These are phyloP conservation scores for Microcebus murinus DNA, from an alignment of 2,113 vertebrate genomes.

Conservation along the genomic window DNA sequence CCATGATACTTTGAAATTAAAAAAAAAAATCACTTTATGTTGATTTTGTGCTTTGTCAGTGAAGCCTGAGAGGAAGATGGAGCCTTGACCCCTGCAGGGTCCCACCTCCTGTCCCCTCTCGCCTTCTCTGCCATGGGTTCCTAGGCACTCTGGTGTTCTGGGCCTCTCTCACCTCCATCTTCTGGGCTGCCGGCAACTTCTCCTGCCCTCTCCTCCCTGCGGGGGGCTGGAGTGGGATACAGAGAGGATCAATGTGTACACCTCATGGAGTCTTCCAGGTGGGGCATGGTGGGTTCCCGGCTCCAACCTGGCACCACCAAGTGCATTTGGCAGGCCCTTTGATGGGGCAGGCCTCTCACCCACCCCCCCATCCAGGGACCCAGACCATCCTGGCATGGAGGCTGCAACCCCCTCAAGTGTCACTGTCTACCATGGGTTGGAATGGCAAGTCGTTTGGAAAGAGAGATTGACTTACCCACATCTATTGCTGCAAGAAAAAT, in stretches of 20 bases:
- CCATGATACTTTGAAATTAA: too few relatives aligned
- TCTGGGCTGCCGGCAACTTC: background rate
- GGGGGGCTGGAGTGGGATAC: background rate
- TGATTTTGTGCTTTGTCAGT: background rate
- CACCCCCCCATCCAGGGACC: too few relatives aligned
- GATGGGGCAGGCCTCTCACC: too few relatives aligned
- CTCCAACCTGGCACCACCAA: background rate
- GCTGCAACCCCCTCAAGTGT: background rate
- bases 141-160: accelerated
- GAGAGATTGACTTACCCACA: background rate
- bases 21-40: background rate
- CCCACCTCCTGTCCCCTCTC: background rate
- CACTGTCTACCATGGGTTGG: background rate
- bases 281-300: background rate
- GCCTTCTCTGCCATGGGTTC: background rate
- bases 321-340: background rate
- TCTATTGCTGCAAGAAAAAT: background rate
- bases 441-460: background rate
- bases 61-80: background rate
- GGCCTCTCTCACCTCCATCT: background rate
- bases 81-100: background rate
- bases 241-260: background rate
- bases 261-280: background rate
- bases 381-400: background rate
- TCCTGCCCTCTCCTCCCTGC: background rate